phyloP scores from a whole-genome alignment of 2,888 invertebrate genomes.

The Ariolimax columbianus region DNA sequence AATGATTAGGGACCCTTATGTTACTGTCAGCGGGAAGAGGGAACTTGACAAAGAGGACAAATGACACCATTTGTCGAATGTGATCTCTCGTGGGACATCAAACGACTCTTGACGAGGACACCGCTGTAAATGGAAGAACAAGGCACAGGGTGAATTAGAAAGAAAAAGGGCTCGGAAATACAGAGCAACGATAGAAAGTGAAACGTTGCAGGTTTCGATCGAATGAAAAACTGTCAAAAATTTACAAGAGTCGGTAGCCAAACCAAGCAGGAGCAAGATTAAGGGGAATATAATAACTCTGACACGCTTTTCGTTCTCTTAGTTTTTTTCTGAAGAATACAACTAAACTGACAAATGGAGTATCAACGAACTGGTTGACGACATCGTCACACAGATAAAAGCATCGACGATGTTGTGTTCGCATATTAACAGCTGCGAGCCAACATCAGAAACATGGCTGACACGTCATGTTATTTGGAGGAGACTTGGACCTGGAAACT shows the following conservation, averaged over 20 bases:
- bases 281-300: background rate
- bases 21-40: constrained; percentile 45
- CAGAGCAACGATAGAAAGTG: background rate
- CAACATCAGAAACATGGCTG: background rate
- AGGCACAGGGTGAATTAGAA: background rate
- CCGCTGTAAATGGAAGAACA: background rate
- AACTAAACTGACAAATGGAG: background rate
- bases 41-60: constrained; percentile 39
- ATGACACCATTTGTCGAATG: constrained; percentile 39
- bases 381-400: background rate
- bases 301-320: background rate
- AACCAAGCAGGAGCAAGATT: background rate
- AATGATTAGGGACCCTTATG: constrained; percentile 52
- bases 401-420: background rate
- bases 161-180: no score
- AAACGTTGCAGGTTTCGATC: no score
- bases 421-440: background rate
- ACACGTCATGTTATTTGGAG: background rate
- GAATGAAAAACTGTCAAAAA: background rate
- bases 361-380: background rate
- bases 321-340: background rate
- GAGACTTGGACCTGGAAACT: background rate
- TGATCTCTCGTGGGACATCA: constrained; percentile 35
- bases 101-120: background rate
- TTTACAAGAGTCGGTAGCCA: background rate